Conservation (phyloP, 1,140 invertebrate species). For the Drosophila tani region DNA sequence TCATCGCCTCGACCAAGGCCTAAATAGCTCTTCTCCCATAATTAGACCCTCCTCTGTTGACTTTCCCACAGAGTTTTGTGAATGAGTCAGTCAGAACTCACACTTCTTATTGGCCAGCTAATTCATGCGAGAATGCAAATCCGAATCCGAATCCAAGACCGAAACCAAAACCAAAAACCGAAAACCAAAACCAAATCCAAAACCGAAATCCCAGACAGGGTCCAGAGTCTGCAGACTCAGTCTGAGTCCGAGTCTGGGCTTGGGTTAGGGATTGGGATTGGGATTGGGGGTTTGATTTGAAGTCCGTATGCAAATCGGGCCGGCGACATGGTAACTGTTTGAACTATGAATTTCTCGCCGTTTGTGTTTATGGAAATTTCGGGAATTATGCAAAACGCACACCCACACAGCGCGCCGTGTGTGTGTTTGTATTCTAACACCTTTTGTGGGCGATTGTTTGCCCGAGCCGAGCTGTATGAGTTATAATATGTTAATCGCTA, state of each 20-base stretch:
- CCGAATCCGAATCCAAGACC: constrained; percentile 20
- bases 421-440: constrained; percentile 44
- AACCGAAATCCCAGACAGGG: constrained; percentile 6
- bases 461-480: constrained; percentile 57
- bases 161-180: constrained; percentile 6
- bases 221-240: constrained; percentile 2
- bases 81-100: constrained; percentile 23
- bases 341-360: constrained; percentile 69
- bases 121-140: constrained; percentile 51
- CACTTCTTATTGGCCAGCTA: constrained; percentile 49
- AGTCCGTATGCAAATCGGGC: constrained; percentile 47
- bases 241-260: background rate
- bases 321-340: constrained; percentile 61
- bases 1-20: too few relatives aligned
- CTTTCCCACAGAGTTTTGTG: constrained; percentile 26
- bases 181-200: constrained; percentile 21
- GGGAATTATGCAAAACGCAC: constrained; percentile 76
- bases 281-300: constrained; percentile 3
- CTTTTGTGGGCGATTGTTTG: constrained; percentile 60
- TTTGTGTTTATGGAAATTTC: constrained; percentile 70
- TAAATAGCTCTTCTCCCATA: background rate
- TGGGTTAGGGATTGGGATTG: background rate
- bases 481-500: constrained; percentile 82
- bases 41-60: constrained; percentile 13
- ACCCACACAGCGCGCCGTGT: constrained; percentile 14